Evolutionary conservation across 2,797 vertebrate genomes (phyloP).

Genomic region (Pteronotus mesoamericanus): DNA sequence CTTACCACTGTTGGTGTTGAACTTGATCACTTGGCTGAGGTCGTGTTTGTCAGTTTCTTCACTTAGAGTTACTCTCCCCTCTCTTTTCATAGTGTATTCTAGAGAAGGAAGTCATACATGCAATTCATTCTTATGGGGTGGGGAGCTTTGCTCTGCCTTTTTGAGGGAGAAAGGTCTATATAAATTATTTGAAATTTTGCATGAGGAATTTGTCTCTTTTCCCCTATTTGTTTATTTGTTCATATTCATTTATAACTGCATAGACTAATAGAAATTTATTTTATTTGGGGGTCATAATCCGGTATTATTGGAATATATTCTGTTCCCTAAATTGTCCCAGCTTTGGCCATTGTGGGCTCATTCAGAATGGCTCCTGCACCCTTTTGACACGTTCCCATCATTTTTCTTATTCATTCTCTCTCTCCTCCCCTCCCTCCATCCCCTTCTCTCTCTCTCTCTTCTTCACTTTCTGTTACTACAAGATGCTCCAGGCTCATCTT

Average conservation of each 20-base stretch:
- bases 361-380: not conserved
- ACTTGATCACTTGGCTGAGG: not conserved
- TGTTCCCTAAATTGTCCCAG: not conserved
- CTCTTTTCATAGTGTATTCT: not conserved
- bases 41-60: not conserved
- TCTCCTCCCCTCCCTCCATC: not conserved
- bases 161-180: not conserved
- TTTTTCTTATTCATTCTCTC: not conserved
- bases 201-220: not conserved
- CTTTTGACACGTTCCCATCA: not conserved
- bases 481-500: not conserved
- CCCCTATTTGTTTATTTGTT: not conserved
- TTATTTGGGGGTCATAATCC: not conserved
- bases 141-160: not conserved
- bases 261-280: not conserved
- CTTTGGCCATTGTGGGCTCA: not conserved
- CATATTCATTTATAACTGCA: not conserved
- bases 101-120: not conserved
- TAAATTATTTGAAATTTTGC: conserved; percentile 7
- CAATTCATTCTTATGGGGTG: not conserved
- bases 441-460: not conserved
- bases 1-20: not conserved
- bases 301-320: not conserved
- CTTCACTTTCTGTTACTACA: not conserved
- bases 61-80: not conserved